phyloP scores from a whole-genome alignment of 2,113 vertebrate species.

The Scomber colias region DNA sequence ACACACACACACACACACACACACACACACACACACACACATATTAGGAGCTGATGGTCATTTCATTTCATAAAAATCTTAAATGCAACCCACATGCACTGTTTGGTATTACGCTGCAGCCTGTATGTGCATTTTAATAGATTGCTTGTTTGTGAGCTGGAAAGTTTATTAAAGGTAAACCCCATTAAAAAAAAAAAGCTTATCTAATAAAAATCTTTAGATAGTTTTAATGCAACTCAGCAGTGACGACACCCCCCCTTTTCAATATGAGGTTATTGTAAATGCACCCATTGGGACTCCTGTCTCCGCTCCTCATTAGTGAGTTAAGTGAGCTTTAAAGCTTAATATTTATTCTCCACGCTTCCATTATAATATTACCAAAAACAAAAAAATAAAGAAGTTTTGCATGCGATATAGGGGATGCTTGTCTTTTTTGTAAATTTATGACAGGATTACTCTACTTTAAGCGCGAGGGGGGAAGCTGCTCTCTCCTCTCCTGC shows the following conservation, averaged over 20 bases:
- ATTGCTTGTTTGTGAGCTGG: not conserved
- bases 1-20: conserved; percentile 12
- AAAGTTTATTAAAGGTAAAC: conserved; percentile 27
- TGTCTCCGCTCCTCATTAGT: conserved; percentile 14
- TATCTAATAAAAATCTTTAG: not conserved
- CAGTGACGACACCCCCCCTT: not conserved
- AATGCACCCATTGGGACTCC: not conserved
- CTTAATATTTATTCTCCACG: not conserved
- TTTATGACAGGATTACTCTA: conserved; percentile 32
- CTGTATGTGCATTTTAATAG: not conserved
- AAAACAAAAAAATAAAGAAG: not conserved
- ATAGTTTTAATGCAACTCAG: not conserved
- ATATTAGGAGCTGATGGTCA: not conserved
- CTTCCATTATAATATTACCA: not conserved
- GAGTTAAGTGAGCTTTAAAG: not conserved
- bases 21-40: conserved; percentile 8
- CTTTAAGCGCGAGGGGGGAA: conserved; percentile 8
- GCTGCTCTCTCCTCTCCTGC: conserved; percentile 57
- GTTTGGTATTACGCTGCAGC: not conserved
- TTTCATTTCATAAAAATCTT: not conserved
- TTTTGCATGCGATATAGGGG: not conserved
- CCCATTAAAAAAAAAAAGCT: not conserved
- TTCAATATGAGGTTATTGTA: not conserved
- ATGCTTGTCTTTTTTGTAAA: conserved; percentile 8
- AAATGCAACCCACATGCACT: not conserved